A percentile compares a stretch with the other conserved stretches of the same genome.
Conservation (phyloP, 92 coral and sea anemone genomes). For the Nematostella vectensis region DNA sequence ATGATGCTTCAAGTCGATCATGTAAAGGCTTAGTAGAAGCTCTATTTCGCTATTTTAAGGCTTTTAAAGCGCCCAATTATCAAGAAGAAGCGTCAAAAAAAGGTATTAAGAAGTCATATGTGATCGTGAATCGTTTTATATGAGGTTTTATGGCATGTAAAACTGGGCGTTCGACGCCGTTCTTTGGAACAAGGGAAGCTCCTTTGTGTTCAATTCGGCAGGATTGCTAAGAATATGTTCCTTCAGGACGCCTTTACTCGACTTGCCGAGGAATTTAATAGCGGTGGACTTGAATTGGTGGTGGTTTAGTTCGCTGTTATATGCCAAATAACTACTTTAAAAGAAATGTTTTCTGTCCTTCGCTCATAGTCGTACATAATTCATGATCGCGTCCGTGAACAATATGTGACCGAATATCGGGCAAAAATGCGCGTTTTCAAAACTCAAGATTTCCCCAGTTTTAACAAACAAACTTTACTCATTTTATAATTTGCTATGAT, state of each 20-base stretch:
- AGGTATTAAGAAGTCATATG: constrained; percentile 9
- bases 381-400: too few relatives aligned
- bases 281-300: not conserved
- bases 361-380: too few relatives aligned
- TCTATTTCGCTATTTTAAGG: not conserved
- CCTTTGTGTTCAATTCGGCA: constrained; percentile 5
- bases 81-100: constrained; percentile 12
- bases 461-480: too few relatives aligned
- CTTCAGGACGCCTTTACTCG: not conserved
- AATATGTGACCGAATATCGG: too few relatives aligned
- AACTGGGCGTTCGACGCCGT: constrained; percentile 29
- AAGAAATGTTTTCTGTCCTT: constrained; percentile 14
- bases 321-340: not conserved
- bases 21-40: constrained; percentile 17
- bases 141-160: constrained; percentile 11
- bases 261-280: not conserved
- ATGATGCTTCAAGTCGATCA: constrained; percentile 16
- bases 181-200: constrained; percentile 8
- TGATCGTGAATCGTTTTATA: not conserved
- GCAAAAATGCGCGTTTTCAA: too few relatives aligned
- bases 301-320: not conserved
- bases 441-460: too few relatives aligned
- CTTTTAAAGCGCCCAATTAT: constrained; percentile 1
- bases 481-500: too few relatives aligned
- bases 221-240: not conserved